Evolutionary conservation across 2,797 vertebrate genomes (phyloP).

Genomic region (Galago senegalensis): DNA sequence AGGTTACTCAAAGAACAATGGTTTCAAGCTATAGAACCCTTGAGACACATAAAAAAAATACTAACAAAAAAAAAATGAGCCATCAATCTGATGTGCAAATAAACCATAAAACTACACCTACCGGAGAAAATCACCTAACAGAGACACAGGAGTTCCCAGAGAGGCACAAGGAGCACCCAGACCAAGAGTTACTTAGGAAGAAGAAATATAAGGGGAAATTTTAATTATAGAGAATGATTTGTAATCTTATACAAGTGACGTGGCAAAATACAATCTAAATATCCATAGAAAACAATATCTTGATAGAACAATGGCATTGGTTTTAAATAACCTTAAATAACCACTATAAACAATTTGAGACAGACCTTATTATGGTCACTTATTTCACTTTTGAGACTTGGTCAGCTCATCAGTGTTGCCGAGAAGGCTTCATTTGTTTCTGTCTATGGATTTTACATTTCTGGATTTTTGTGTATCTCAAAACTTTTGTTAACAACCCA

Average conservation of each 20-base stretch:
- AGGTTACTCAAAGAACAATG: slow-evolving; percentile 52
- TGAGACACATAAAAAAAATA: neutral
- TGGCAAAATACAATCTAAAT: slow-evolving; percentile 26
- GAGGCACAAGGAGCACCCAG: neutral
- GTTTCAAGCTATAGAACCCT: neutral
- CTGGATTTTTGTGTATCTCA: too few species aligned
- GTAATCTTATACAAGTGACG: neutral
- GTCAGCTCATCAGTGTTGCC: too few species aligned
- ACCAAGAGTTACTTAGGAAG: slow-evolving; percentile 19
- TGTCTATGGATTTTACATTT: too few species aligned
- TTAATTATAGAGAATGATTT: neutral
- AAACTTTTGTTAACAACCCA: too few species aligned
- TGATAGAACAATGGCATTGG: neutral
- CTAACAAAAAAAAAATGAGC: neutral
- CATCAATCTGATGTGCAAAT: neutral
- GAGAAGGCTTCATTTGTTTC: too few species aligned
- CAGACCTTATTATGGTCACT: too few species aligned
- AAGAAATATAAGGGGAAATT: slow-evolving; percentile 29
- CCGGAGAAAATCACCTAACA: slow-evolving; percentile 7
- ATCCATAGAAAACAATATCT: slow-evolving; percentile 11
- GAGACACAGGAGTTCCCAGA: neutral
- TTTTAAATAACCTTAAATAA: neutral
- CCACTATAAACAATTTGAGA: too few species aligned
- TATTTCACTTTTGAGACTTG: too few species aligned
- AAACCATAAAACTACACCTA: slow-evolving; percentile 32